Evolutionary conservation across 1,140 invertebrate genomes (phyloP).

Genomic region (Ceratitis capitata): DNA sequence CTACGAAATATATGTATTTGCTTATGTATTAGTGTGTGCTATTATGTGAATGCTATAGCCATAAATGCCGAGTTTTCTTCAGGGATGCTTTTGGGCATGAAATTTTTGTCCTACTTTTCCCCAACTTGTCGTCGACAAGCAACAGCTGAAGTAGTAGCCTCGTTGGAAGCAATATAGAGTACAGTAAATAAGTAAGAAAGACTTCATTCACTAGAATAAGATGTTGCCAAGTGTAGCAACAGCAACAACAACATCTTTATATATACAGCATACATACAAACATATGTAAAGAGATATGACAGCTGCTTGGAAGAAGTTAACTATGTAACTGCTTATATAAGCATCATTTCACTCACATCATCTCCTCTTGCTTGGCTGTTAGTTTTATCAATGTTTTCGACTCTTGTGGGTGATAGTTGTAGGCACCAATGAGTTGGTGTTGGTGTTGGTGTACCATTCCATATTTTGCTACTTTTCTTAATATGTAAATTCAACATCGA

Average conservation of each 20-base stretch:
- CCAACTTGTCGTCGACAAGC: not conserved
- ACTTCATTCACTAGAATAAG: not conserved
- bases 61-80: constrained; percentile 7
- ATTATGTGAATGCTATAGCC: not conserved
- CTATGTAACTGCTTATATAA: not conserved
- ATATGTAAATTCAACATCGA: not conserved
- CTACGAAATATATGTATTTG: not conserved
- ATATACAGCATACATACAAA: not conserved
- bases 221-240: constrained; percentile 6
- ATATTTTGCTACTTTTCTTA: not conserved
- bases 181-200: too few relatives aligned
- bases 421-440: not conserved
- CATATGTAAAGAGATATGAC: not conserved
- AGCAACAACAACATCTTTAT: too few relatives aligned
- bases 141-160: not conserved
- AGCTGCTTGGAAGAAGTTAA: too few relatives aligned
- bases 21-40: not conserved
- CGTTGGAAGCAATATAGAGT: too few relatives aligned
- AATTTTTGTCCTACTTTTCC: constrained; percentile 22
- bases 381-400: not conserved
- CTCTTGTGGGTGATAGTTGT: not conserved
- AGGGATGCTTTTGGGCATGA: constrained; percentile 9
- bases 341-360: not conserved
- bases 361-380: not conserved
- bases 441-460: not conserved